phyloP scores from a whole-genome alignment of 2,113 vertebrate genomes.

The Ceratotherium simum region DNA sequence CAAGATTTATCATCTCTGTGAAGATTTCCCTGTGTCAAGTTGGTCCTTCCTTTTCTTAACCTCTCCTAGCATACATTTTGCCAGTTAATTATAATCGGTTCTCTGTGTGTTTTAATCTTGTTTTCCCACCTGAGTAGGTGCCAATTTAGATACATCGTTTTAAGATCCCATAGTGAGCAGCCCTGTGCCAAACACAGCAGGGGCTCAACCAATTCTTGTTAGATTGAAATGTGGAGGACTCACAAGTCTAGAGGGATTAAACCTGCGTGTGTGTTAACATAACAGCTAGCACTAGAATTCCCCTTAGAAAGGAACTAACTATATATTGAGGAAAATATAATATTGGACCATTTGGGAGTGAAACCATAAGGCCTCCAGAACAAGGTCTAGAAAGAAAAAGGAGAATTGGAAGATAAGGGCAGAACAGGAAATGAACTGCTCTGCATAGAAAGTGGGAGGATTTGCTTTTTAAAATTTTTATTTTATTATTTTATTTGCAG shows the following conservation, averaged over 20 bases:
- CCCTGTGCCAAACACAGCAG: background rate
- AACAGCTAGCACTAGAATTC: background rate
- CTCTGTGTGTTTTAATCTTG: constrained; percentile 1
- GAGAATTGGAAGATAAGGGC: background rate
- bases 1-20: background rate
- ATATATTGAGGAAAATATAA: background rate
- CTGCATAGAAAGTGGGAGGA: background rate
- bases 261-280: background rate
- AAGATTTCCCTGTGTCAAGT: background rate
- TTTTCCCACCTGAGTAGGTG: constrained; percentile 30
- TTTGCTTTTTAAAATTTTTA: too few relatives aligned
- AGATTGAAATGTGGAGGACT: constrained; percentile 30
- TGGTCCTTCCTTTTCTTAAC: background rate
- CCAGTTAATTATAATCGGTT: background rate
- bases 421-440: background rate
- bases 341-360: background rate
- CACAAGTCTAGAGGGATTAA: background rate
- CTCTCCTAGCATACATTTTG: background rate
- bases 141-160: background rate
- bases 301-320: background rate
- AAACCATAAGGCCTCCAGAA: background rate
- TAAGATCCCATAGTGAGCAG: background rate
- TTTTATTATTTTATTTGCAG: too few relatives aligned
- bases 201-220: background rate
- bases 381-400: background rate